phyloP scores from a whole-genome alignment of 2,113 vertebrate genomes.

The Halichoerus grypus region DNA sequence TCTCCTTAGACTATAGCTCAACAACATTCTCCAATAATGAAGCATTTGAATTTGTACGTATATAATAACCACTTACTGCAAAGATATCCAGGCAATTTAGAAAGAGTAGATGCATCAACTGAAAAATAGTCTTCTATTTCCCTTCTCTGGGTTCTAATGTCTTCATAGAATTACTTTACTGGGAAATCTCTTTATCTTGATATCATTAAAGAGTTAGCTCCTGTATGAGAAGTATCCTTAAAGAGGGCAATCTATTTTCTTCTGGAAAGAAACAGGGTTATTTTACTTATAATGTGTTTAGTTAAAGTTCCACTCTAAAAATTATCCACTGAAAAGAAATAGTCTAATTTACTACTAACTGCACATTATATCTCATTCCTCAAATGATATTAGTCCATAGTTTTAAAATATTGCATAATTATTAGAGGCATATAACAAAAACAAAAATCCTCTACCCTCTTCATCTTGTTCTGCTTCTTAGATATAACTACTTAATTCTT shows the following conservation, averaged over 20 bases:
- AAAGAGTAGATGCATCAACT: background rate
- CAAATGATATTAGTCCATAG: background rate
- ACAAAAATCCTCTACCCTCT: background rate
- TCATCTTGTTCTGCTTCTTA: background rate
- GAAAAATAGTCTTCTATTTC: background rate
- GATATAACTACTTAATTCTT: background rate
- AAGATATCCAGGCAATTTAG: background rate
- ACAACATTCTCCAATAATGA: conserved; percentile 6
- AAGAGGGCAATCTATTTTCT: background rate
- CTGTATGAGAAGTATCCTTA: background rate
- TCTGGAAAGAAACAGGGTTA: background rate
- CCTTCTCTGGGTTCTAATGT: background rate
- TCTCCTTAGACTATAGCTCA: background rate
- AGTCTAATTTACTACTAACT: background rate
- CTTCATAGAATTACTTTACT: background rate
- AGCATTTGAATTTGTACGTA: background rate
- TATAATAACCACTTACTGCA: background rate
- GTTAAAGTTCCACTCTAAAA: background rate
- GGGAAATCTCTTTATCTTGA: background rate
- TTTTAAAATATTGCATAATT: background rate
- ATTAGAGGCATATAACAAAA: background rate
- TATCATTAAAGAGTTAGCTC: background rate
- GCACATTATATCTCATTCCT: background rate
- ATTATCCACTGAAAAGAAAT: background rate
- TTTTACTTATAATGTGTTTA: background rate